Percentiles rank a stretch among this genome's conserved stretches.
phyloP scores from a whole-genome alignment of 2,113 vertebrate species.

The Channa maculata region DNA sequence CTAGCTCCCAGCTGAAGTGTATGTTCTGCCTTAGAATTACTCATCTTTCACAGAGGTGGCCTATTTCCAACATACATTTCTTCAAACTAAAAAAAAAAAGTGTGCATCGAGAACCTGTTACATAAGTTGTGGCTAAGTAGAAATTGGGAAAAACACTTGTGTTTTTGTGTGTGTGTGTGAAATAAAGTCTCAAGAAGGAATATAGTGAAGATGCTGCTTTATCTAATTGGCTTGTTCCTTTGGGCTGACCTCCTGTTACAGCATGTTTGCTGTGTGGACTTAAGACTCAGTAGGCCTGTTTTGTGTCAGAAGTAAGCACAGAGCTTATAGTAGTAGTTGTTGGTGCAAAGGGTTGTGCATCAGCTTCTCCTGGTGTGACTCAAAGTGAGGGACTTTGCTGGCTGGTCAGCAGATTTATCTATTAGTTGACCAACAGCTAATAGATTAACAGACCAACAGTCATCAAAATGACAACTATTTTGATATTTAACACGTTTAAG shows the following conservation, averaged over 20 bases:
- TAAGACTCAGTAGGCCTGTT: conserved; percentile 27
- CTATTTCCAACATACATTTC: conserved; percentile 31
- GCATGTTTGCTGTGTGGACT: conserved; percentile 31
- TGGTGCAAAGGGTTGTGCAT: background rate
- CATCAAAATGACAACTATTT: too few relatives aligned
- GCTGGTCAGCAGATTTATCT: too few relatives aligned
- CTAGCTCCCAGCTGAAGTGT: conserved; percentile 13
- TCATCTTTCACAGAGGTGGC: conserved; percentile 24
- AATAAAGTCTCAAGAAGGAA: conserved; percentile 21
- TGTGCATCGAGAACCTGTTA: conserved; percentile 26
- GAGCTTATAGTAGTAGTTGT: background rate
- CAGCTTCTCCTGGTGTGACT: background rate
- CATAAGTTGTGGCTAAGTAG: conserved; percentile 15
- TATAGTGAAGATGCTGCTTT: conserved; percentile 40
- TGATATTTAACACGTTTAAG: too few relatives aligned
- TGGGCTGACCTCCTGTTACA: conserved; percentile 38
- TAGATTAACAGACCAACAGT: too few relatives aligned
- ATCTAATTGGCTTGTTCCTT: conserved; percentile 54
- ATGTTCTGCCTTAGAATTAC: background rate
- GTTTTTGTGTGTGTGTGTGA: background rate
- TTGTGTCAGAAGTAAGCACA: conserved; percentile 1
- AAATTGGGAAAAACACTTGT: conserved; percentile 10
- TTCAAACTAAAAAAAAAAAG: conserved; percentile 11
- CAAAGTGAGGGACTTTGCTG: background rate
- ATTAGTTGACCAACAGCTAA: too few relatives aligned